These are phyloP conservation scores for Melitaea cinxia DNA, from an alignment of 1,140 invertebrate genomes.

Conservation along the genomic window DNA sequence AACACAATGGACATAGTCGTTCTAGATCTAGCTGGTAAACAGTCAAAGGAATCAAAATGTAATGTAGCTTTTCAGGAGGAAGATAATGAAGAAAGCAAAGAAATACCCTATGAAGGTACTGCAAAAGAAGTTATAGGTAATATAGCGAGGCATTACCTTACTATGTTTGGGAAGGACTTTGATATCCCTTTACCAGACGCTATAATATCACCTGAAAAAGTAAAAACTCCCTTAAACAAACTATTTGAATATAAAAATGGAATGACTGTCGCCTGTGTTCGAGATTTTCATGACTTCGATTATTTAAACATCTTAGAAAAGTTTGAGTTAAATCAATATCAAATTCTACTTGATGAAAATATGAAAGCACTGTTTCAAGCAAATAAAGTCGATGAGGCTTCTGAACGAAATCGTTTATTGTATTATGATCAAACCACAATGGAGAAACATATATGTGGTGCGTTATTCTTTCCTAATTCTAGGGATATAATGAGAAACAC, in stretches of 20 bases:
- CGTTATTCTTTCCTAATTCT: conserved; percentile 58
- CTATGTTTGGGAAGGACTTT: conserved; percentile 59
- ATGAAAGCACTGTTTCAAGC: conserved; percentile 63
- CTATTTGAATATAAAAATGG: conserved; percentile 66
- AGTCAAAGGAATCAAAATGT: conserved; percentile 41
- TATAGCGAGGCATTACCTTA: conserved; percentile 53
- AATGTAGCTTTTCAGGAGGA: conserved; percentile 60
- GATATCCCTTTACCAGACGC: conserved; percentile 58
- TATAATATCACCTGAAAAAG: conserved; percentile 46
- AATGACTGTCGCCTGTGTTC: conserved; percentile 44
- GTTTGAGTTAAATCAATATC: conserved; percentile 72
- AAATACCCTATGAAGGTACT: conserved; percentile 33
- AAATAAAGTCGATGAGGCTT: conserved; percentile 32
- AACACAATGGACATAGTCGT: conserved; percentile 70
- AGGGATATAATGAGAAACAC: conserved; percentile 69
- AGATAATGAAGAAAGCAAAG: conserved; percentile 35
- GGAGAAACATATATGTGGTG: conserved; percentile 63
- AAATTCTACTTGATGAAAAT: conserved; percentile 53
- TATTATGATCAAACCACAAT: conserved; percentile 71
- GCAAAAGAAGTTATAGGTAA: conserved; percentile 46
- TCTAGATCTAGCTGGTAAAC: conserved; percentile 48
- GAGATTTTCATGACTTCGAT: conserved; percentile 61
- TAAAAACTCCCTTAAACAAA: conserved; percentile 49
- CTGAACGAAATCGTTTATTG: conserved; percentile 48
- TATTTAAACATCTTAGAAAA: conserved; percentile 62